phyloP scores from a whole-genome alignment of 2,888 invertebrate genomes.

The Bunonema sp. region DNA sequence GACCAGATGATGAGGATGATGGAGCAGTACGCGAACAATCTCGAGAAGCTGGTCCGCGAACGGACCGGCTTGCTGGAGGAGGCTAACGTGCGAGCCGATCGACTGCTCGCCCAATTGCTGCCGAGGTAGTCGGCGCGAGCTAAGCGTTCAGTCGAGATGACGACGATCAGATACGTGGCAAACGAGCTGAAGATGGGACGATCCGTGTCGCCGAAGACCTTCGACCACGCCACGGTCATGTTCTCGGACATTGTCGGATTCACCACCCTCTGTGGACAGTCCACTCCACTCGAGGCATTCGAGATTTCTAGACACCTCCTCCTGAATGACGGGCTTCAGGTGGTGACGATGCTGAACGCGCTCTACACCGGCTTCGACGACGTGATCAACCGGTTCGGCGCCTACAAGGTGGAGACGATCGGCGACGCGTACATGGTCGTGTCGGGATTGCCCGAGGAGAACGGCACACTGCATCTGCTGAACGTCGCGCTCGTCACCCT shows the following conservation, averaged over 20 bases:
- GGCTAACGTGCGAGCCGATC: constrained; percentile 36
- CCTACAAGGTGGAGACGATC: constrained; percentile 30
- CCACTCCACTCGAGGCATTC: constrained; percentile 12
- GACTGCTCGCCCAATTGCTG: constrained; percentile 30
- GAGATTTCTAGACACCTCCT: too few species aligned
- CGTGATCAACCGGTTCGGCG: constrained; percentile 6
- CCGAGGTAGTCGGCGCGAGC: constrained; percentile 11
- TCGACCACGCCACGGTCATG: constrained; percentile 12
- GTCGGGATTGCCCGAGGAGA: constrained; percentile 34
- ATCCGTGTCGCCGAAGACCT: constrained; percentile 12
- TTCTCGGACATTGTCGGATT: constrained; percentile 17
- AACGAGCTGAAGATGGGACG: constrained; percentile 15
- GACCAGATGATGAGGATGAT: constrained; percentile 41
- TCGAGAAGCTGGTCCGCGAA: constrained; percentile 37
- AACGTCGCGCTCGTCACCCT: constrained; percentile 6
- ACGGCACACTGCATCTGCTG: constrained; percentile 35
- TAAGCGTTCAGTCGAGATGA: too few species aligned
- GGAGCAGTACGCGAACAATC: constrained; percentile 40
- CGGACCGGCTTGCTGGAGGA: constrained; percentile 43
- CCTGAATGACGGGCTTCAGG: too few species aligned
- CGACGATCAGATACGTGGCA: constrained; percentile 8
- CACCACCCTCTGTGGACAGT: constrained; percentile 12
- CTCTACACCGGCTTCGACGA: constrained; percentile 17
- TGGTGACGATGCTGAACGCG: constrained; percentile 15
- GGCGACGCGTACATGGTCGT: constrained; percentile 42